Percentiles rank a stretch among this genome's conserved stretches.
Conservation (phyloP, 2,797 vertebrate genomes). For the Etheostoma nigrum region DNA sequence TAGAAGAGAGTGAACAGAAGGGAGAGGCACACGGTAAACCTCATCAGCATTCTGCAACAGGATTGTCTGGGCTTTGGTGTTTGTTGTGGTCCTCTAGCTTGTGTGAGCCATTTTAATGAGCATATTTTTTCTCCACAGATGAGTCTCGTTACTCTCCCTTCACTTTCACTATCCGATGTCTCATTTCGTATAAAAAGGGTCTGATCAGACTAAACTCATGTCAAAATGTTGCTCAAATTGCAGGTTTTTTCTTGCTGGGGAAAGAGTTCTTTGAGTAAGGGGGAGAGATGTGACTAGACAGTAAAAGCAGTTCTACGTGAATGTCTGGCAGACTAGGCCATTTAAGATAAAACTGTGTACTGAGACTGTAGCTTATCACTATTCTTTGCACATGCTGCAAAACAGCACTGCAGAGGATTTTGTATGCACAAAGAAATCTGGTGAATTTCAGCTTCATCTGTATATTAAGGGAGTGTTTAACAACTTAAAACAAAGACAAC, state of each 20-base stretch:
- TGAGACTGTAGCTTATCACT: conserved; percentile 76
- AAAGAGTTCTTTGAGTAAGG: conserved; percentile 52
- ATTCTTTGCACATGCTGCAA: conserved; percentile 77
- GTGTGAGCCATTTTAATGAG: conserved; percentile 80
- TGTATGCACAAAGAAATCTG: conserved; percentile 59
- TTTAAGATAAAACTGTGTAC: conserved; percentile 73
- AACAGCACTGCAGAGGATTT: conserved; percentile 73
- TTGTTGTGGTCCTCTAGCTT: conserved; percentile 75
- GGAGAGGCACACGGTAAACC: conserved; percentile 59
- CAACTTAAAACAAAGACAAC: conserved; percentile 23
- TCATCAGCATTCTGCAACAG: conserved; percentile 82
- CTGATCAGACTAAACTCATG: conserved; percentile 70
- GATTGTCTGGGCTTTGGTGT: conserved; percentile 79
- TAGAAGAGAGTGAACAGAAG: conserved; percentile 43
- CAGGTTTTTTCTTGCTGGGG: conserved; percentile 28
- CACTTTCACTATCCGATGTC: conserved; percentile 50
- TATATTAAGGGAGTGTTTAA: conserved; percentile 24
- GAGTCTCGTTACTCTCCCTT: conserved; percentile 41
- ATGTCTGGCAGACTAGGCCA: conserved; percentile 74
- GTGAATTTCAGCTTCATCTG: conserved; percentile 32
- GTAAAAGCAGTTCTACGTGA: conserved; percentile 74
- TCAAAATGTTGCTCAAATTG: conserved; percentile 67
- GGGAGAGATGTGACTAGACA: conserved; percentile 73
- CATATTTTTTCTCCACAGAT: conserved; percentile 57
- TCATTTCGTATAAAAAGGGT: conserved; percentile 68